These are phyloP conservation scores for Hyperopisus bebe DNA, from an alignment of 2,113 vertebrate species.

Conservation along the genomic window DNA sequence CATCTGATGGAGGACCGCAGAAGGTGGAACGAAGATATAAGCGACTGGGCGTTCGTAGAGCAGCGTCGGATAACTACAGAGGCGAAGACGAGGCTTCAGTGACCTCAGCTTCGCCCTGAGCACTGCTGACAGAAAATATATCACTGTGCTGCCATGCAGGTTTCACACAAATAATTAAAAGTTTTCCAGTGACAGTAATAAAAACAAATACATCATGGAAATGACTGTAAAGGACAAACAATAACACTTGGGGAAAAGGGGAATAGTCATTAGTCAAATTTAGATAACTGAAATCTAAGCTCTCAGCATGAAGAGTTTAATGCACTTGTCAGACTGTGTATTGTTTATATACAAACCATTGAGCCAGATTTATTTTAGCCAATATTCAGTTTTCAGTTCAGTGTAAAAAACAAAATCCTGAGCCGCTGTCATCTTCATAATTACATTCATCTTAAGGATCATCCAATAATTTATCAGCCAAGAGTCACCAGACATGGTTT, in stretches of 20 bases:
- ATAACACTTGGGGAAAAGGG: not conserved
- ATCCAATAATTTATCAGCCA: not conserved
- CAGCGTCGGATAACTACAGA: not conserved
- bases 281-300: not conserved
- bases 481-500: not conserved
- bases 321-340: not conserved
- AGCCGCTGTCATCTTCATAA: not conserved
- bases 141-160: not conserved
- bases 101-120: not conserved
- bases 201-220: not conserved
- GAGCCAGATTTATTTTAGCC: not conserved
- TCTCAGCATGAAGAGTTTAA: not conserved
- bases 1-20: not conserved
- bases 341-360: slow-evolving; percentile 5
- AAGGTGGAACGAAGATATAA: not conserved
- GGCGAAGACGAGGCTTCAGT: not conserved
- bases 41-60: not conserved
- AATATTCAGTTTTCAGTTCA: not conserved
- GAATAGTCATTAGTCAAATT: not conserved
- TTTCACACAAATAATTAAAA: not conserved
- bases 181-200: not conserved
- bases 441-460: not conserved
- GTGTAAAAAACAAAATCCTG: not conserved
- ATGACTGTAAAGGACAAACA: not conserved
- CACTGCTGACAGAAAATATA: not conserved